Base-by-base conservation (phyloP, 1,140 invertebrate genomes). In the Chionoecetes opilio region DNA sequence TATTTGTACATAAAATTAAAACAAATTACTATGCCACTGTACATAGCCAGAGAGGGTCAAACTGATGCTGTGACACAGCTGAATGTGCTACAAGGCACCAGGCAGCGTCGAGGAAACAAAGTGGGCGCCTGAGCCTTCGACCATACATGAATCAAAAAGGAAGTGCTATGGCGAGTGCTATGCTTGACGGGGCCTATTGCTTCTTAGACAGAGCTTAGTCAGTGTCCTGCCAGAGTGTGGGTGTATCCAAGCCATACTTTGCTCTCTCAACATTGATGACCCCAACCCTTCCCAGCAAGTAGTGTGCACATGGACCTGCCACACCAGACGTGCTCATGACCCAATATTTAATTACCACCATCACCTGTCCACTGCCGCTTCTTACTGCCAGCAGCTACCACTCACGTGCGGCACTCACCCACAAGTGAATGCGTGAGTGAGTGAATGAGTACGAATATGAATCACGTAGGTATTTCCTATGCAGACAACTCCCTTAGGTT, bases 91-190 rank as follows among this genome's bases (percentile, higher is more conserved):
- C 63, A n/a, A 26, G 26, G 35, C 32, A 38, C n/a, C 32, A 34
- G 63, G 53, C 53, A 82, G 91, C 63, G 21, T 75, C 63, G 26
- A 89, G 35, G 37, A 89, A 38, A 38, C 87, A 34, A 89, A 26
- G 6, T 26, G 21, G 63, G 63, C 8, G 63, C 63, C 63, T n/a
- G 26, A 75, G 63, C 63, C 63, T 75, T 75, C 46, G 26, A 75
- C 63, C n/a, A 75, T 26, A 94, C 93, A 32, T 34, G 41, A 95
- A 95, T 95, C 94, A 95, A 95, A 95, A 94, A 82, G 46, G 82
- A 95, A 95, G 94, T 95, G 94, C 94, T 95, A 85, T 38, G 84
- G 35, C 41, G 63, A 93, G 41, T 85, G 92, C 84, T 85, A 93
- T 37, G 85, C 41, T 93, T 63, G 85, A 92, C 46, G 63, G 84